Evolutionary conservation across 2,113 vertebrate species (phyloP).

Genomic region (Nestor notabilis): DNA sequence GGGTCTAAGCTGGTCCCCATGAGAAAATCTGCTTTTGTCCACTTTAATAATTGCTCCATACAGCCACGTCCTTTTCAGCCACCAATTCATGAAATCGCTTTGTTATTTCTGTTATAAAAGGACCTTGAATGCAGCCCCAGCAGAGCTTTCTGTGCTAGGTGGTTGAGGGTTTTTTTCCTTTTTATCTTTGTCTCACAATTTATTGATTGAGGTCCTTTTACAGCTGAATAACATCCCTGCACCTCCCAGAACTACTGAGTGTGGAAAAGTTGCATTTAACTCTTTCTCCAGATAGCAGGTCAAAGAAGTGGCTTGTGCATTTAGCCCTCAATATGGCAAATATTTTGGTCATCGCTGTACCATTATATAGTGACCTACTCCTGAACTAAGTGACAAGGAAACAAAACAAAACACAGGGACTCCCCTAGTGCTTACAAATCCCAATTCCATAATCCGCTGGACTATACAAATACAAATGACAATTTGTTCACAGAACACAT

Average conservation of each 20-base stretch:
- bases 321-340: not conserved
- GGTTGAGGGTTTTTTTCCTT: not conserved
- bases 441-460: not conserved
- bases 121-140: not conserved
- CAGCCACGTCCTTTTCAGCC: not conserved
- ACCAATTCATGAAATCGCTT: slow-evolving; percentile 16
- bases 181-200: not conserved
- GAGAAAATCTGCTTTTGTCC: not conserved
- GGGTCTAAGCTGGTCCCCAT: not conserved
- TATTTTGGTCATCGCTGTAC: not conserved
- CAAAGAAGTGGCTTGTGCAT: not conserved
- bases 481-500: not conserved
- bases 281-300: not conserved
- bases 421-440: not conserved
- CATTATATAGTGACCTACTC: not conserved
- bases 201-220: not conserved
- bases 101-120: slow-evolving; percentile 11
- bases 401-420: rapidly evolving
- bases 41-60: not conserved
- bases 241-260: not conserved
- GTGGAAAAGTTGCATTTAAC: not conserved
- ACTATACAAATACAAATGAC: not conserved
- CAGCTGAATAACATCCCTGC: not conserved
- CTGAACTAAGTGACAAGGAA: not conserved
- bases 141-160: not conserved